phyloP scores from a whole-genome alignment of 2,888 invertebrate species.

The Torymus tubicola region DNA sequence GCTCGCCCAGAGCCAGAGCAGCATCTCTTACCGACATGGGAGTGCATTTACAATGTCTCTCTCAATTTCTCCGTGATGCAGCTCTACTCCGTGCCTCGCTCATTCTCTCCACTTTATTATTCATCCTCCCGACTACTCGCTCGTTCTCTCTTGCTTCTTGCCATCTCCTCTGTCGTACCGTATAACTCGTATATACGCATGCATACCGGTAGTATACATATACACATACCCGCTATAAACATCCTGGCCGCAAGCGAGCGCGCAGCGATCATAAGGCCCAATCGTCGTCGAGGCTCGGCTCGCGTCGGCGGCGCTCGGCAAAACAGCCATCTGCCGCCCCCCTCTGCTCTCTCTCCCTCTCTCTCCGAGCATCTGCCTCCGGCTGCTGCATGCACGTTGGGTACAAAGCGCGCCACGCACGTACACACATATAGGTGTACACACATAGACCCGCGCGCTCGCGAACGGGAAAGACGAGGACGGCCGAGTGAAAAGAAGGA shows the following conservation, averaged over 20 bases:
- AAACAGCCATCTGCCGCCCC: neutral
- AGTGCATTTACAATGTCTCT: too few relatives aligned
- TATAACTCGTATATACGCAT: too few relatives aligned
- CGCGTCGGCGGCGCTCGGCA: too few relatives aligned
- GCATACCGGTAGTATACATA: too few relatives aligned
- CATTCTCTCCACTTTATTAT: neutral
- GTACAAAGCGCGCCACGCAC: slow-evolving; percentile 21
- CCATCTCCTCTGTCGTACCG: too few relatives aligned
- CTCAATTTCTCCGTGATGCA: neutral
- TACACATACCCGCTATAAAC: too few relatives aligned
- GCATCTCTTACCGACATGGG: neutral
- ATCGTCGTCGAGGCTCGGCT: neutral
- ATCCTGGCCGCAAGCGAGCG: too few relatives aligned
- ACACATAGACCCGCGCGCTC: neutral
- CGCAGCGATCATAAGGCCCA: neutral
- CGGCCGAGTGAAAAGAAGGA: slow-evolving; percentile 31
- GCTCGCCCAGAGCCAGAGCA: neutral
- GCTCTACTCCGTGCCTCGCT: neutral
- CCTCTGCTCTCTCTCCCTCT: neutral
- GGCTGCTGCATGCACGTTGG: neutral
- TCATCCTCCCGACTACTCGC: slow-evolving; percentile 15
- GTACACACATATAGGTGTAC: neutral
- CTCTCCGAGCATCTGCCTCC: slow-evolving; percentile 45
- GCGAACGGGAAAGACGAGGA: slow-evolving; percentile 25
- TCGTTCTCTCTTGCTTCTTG: too few relatives aligned